Evolutionary conservation across 2,113 vertebrate species (phyloP).

Genomic region (Engystomops pustulosus): DNA sequence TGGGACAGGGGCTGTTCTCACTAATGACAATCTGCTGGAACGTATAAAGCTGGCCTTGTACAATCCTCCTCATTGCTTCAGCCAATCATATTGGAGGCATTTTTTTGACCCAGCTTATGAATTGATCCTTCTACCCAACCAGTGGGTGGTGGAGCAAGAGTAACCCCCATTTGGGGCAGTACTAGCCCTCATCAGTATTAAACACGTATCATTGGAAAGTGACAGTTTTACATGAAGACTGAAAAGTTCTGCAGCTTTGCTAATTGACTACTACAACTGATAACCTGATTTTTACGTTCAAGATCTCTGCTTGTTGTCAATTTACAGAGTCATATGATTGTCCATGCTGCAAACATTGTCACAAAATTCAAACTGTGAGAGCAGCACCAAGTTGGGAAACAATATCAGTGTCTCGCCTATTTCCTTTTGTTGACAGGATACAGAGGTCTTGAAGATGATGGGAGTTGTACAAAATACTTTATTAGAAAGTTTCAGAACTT

Average conservation of each 20-base stretch:
- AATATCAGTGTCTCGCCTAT: too few relatives aligned
- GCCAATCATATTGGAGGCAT: not conserved
- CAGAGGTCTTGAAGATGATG: not conserved
- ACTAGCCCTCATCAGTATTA: not conserved
- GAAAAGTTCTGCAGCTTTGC: not conserved
- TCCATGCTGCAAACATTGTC: not conserved
- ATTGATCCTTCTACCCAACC: not conserved
- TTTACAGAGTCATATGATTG: not conserved
- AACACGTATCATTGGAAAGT: not conserved
- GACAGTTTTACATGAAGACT: not conserved
- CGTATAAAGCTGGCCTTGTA: slow-evolving; percentile 17
- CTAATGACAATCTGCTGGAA: slow-evolving; percentile 3
- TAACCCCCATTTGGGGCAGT: not conserved
- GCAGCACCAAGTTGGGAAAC: not conserved
- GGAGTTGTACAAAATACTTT: not conserved
- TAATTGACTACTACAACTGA: not conserved
- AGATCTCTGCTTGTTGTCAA: not conserved
- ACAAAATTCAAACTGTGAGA: not conserved
- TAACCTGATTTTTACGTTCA: not conserved
- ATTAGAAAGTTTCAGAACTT: not conserved
- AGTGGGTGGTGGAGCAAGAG: not conserved
- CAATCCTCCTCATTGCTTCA: slow-evolving; percentile 7
- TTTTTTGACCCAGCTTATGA: not conserved
- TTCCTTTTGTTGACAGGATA: not conserved
- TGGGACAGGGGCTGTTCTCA: not conserved